Conservation (phyloP, 1,140 invertebrate genomes). For the Euborellia annulipes region DNA sequence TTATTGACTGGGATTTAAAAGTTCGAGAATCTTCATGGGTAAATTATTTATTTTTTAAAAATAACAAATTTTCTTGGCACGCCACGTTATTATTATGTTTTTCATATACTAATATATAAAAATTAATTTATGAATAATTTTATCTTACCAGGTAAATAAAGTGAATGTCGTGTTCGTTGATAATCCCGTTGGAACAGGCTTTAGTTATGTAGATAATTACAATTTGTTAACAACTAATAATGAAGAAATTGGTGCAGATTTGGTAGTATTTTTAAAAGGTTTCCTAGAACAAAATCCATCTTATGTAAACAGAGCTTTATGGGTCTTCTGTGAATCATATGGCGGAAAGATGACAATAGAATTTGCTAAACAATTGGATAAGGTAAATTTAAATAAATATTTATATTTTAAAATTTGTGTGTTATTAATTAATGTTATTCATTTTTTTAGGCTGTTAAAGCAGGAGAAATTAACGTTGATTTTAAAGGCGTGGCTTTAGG, state of each 20-base stretch:
- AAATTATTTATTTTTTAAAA: conserved; percentile 17
- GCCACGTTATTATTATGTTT: too few species aligned
- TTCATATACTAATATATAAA: too few species aligned
- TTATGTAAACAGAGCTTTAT: conserved; percentile 53
- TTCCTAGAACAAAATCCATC: conserved; percentile 44
- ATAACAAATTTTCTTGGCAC: too few species aligned
- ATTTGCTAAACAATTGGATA: conserved; percentile 43
- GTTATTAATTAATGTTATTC: conserved; percentile 17
- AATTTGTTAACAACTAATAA: conserved; percentile 44
- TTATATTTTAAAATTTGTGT: neutral
- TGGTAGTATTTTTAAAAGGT: conserved; percentile 47
- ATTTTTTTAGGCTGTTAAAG: conserved; percentile 39
- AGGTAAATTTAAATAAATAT: conserved; percentile 30
- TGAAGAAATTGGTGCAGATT: conserved; percentile 57
- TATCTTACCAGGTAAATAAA: conserved; percentile 40
- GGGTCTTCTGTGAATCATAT: conserved; percentile 74
- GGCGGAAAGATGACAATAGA: conserved; percentile 80
- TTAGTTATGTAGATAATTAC: conserved; percentile 54
- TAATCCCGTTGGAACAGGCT: conserved; percentile 80
- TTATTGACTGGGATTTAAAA: conserved; percentile 44
- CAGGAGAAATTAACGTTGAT: conserved; percentile 46
- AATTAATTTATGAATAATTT: too few species aligned
- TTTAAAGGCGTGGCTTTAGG: conserved; percentile 63
- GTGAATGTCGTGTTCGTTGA: conserved; percentile 76
- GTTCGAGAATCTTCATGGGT: conserved; percentile 59